Percentiles rank a stretch among this genome's conserved stretches.
Conservation (phyloP, 2,113 vertebrate species). For the Papio anubis region DNA sequence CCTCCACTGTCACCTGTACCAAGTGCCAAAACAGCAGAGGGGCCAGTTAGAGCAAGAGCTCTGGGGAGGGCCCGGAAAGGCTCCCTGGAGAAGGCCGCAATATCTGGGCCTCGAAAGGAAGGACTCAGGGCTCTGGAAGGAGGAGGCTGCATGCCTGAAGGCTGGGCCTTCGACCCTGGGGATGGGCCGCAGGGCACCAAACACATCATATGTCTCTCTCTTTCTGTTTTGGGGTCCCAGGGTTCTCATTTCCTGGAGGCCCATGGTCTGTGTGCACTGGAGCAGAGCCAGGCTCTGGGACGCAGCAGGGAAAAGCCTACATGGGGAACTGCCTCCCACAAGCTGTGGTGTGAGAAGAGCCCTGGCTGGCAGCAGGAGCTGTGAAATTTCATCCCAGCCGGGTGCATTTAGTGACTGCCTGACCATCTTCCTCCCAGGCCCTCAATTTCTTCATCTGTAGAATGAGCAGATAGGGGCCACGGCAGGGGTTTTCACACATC, state of each 20-base stretch:
- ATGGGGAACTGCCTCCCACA: background rate
- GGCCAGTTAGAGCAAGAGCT: background rate
- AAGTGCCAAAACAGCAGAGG: conserved; percentile 42
- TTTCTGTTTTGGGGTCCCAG: background rate
- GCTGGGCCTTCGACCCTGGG: background rate
- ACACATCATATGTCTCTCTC: background rate
- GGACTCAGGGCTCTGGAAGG: background rate
- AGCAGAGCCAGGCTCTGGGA: background rate
- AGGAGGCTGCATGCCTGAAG: background rate
- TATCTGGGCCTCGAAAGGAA: background rate
- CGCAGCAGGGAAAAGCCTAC: background rate
- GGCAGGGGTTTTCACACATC: background rate
- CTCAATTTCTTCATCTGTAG: background rate
- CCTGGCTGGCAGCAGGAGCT: background rate
- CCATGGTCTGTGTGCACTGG: background rate
- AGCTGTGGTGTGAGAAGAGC: background rate
- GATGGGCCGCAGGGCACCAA: background rate
- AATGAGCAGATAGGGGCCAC: background rate
- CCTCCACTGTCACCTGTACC: background rate
- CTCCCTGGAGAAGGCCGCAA: background rate
- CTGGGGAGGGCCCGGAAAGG: accelerated
- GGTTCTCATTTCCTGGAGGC: background rate
- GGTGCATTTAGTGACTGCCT: background rate
- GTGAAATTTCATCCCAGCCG: background rate
- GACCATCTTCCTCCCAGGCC: background rate